Percentiles rank a stretch among this genome's conserved stretches.
phyloP scores from a whole-genome alignment of 2,113 vertebrate species.

The Patagioenas fasciata region DNA sequence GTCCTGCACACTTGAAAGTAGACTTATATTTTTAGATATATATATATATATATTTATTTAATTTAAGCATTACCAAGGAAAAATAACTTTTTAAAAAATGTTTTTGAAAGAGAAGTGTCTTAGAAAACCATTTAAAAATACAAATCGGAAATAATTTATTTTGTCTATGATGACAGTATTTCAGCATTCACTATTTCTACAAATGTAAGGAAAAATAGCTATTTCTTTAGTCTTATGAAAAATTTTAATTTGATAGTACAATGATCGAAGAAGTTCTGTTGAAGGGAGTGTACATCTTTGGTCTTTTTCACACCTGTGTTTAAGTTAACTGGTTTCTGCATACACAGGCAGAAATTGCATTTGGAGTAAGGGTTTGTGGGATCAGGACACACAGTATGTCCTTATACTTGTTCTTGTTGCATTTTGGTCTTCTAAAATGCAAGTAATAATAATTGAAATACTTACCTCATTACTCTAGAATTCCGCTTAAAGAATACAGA shows the following conservation, averaged over 20 bases:
- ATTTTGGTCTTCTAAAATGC: neutral
- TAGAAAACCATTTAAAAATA: slow-evolving; percentile 32
- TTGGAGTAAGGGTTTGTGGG: neutral
- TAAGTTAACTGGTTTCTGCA: neutral
- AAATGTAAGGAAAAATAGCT: neutral
- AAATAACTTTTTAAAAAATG: neutral
- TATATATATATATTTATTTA: neutral
- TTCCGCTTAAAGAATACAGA: neutral
- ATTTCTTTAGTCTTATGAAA: neutral
- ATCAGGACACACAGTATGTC: neutral
- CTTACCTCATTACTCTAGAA: neutral
- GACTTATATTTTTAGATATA: neutral
- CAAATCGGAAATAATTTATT: neutral
- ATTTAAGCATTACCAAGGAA: neutral
- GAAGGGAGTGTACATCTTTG: neutral
- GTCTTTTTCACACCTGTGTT: neutral
- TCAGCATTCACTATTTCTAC: neutral
- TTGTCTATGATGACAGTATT: neutral
- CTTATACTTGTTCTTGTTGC: neutral
- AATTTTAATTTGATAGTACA: slow-evolving; percentile 27
- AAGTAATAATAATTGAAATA: neutral
- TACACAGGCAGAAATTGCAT: neutral
- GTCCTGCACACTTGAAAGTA: neutral
- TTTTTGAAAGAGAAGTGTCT: slow-evolving; percentile 34
- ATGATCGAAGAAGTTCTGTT: neutral